Base-by-base conservation (phyloP, 2,113 vertebrate species). In the Scomber japonicus region DNA sequence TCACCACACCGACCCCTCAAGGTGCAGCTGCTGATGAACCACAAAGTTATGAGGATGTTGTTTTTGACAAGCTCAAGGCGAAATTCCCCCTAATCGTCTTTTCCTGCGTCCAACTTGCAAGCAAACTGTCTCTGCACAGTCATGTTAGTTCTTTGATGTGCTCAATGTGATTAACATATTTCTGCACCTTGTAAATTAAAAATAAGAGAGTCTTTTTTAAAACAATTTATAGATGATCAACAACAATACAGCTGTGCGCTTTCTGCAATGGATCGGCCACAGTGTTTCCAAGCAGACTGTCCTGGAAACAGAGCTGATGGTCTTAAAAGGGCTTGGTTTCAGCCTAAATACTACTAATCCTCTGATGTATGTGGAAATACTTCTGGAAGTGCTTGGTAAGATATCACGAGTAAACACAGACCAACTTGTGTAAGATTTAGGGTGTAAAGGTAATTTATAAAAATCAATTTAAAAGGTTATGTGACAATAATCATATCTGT, bases 381-480 rank as follows among this genome's bases (percentile, higher is more conserved):
- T 99, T 1, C 92, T 99, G 57, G 98, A 98, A 82, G 96, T 99
- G 70, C 95, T 99, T 77, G 96, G 98, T 99, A 92, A 93, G 92
- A 79, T 14, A 1, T 73, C 2, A n/a, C 50, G 40, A 15, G 40
- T 19, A 30, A 4, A 53, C 9, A 46, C 30, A 50, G 46, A 48
- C 2, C 5, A 14, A 15, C 24, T 45, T 21, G 17, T 24, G 57
- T 57, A 56, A 3, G 11, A 55, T 15, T 61, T 64, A 31, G 11
- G 19, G 12, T 59, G 7, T 17, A 7, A 12, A 16, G n/a, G 3
- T 7, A 46, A n/a, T 9, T 11, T 11, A 12, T n/a, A 0, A 24
- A 35, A 14, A 21, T 10, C 2, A 50, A 17, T 62, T 11, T 6
- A 17, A 50, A 7, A 30, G 0, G 6, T 13, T 55, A 12, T 71